phyloP scores from a whole-genome alignment of 2,888 invertebrate species.

The Drosophila meridiana region DNA sequence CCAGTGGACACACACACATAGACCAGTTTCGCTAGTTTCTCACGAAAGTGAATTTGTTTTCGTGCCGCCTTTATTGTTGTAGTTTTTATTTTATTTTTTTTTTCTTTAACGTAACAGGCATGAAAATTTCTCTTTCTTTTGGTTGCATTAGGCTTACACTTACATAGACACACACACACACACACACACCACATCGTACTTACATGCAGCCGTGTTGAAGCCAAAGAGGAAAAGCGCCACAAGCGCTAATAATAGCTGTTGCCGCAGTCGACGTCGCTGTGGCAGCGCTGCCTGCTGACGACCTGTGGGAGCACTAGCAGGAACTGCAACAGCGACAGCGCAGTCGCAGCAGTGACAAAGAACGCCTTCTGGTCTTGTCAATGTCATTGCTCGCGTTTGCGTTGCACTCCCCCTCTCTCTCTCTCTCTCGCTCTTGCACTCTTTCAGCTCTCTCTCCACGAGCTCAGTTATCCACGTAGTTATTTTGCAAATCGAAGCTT shows the following conservation, averaged over 20 bases:
- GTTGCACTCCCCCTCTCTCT: constrained; percentile 35
- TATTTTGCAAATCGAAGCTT: constrained; percentile 25
- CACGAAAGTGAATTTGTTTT: constrained; percentile 82
- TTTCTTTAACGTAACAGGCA: constrained; percentile 58
- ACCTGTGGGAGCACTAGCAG: constrained; percentile 1
- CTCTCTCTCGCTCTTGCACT: constrained; percentile 1
- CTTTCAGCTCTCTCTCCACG: constrained; percentile 14
- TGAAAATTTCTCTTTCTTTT: constrained; percentile 73
- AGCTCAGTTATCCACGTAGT: constrained; percentile 23
- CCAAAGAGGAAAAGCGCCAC: constrained; percentile 61
- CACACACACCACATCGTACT: constrained; percentile 36
- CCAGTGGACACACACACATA: constrained; percentile 37
- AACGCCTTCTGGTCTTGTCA: constrained; percentile 51
- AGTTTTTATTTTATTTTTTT: neutral
- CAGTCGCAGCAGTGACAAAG: constrained; percentile 63
- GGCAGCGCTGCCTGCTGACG: constrained; percentile 19
- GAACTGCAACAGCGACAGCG: constrained; percentile 18
- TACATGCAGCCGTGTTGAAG: constrained; percentile 39
- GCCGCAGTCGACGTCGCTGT: constrained; percentile 27
- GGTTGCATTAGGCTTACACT: constrained; percentile 16
- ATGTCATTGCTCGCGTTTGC: constrained; percentile 53
- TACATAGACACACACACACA: neutral
- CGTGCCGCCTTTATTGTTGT: constrained; percentile 24
- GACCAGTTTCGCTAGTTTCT: constrained; percentile 82
- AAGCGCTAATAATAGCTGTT: constrained; percentile 36